These are phyloP conservation scores for Pelagia noctiluca DNA, from an alignment of 30 jellyfish, hydroid and myxozoan genomes.

Conservation along the genomic window DNA sequence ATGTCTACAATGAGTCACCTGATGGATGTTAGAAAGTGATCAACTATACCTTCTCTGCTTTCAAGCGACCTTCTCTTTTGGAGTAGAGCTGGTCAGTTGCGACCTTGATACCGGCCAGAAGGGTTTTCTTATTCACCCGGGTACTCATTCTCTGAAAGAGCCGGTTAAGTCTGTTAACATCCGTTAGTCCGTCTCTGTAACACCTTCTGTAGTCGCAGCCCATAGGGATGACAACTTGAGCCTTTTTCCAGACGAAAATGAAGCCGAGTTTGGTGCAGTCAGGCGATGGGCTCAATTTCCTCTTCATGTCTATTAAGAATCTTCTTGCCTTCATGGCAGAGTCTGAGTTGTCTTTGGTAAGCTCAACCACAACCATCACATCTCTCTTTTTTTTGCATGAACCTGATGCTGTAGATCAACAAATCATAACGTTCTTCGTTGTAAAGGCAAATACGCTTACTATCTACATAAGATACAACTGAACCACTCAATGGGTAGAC, in stretches of 20 bases:
- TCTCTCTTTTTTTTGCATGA: slow-evolving; percentile 25
- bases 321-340: background rate
- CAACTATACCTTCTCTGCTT: slow-evolving; percentile 6
- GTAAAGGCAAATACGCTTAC: too few species aligned
- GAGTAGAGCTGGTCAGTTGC: slow-evolving; percentile 19
- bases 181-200: slow-evolving; percentile 4
- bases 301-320: slow-evolving; percentile 5
- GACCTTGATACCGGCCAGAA: background rate
- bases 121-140: background rate
- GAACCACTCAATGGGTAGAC: too few species aligned
- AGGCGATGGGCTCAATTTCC: slow-evolving; percentile 3
- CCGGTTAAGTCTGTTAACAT: background rate
- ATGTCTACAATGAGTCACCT: too few species aligned
- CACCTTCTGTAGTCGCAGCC: slow-evolving; percentile 30
- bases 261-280: slow-evolving; percentile 41
- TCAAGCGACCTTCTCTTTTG: background rate
- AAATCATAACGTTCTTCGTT: too few species aligned
- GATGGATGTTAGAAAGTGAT: too few species aligned
- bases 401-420: background rate
- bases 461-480: too few species aligned
- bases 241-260: slow-evolving; percentile 15
- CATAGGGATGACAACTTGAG: slow-evolving; percentile 7
- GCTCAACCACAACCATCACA: slow-evolving; percentile 35
- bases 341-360: background rate
- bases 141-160: background rate